Base-by-base conservation (phyloP, 2,113 vertebrate species). In the Mastomys coucha region DNA sequence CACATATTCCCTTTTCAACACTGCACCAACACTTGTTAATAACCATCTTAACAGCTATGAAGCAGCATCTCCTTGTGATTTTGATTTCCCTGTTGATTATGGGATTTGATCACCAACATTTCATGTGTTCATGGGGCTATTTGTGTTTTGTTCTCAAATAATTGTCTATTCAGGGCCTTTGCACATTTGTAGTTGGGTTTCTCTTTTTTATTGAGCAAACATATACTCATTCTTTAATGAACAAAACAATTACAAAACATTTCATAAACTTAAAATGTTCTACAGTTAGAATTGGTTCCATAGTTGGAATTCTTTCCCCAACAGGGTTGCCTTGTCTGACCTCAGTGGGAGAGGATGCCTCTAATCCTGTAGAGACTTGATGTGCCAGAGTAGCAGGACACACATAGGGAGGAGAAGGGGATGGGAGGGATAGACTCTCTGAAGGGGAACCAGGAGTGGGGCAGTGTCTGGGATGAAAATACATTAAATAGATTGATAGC, bases 1-100 rank as follows among this genome's bases (percentile, higher is more conserved):
- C 2, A 12, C 6, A n/a, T 0, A 0, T n/a, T 12, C 51, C 14
- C 7, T 20, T 42, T 31, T 73, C 14, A 5, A 75, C 16, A 39
- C 36, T 26, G 26, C 17, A 36, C 33, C 20, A n/a, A 70, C 67
- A 26, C 19, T 14, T 87, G 2, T 10, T 63, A 36, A 42, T 65
- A 45, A 31, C 7, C 33, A 49, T 51, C 45, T 31, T 51, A 69
- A 69, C 17, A 31, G 11, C 2, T 87, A 69, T 33, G 60, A 49
- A 86, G 9, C 2, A 11, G 3, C 31, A 16, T 33, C 0, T 19
- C 26, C 16, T 56, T 72, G 20, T 39, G 11, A 39, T 16, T 70
- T 88, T 70, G 20, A 10, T n/a, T 73, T 73, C 0, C 20, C 20
- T 72, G 7, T 28, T 53, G 69, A 8, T 5, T 73, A 56, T 14